These are phyloP conservation scores for Cyaniris semiargus DNA, from an alignment of 2,888 invertebrate genomes.

Conservation along the genomic window DNA sequence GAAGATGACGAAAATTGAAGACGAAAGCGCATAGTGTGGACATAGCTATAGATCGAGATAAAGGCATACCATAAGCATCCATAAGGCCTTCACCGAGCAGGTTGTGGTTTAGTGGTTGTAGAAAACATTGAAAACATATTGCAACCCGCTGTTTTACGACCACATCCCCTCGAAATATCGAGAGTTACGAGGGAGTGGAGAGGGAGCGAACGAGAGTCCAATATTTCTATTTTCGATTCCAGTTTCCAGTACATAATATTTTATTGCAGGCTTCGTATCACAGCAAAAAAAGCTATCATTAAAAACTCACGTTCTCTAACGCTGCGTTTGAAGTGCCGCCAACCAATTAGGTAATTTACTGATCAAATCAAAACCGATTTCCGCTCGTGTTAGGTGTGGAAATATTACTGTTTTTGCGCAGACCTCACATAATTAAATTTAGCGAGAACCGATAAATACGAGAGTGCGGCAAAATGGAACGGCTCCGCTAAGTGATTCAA, in stretches of 20 bases:
- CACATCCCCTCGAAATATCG: constrained; percentile 8
- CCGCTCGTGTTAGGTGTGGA: constrained; percentile 5
- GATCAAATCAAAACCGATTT: neutral
- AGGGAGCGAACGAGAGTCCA: neutral
- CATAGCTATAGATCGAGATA: neutral
- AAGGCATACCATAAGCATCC: neutral
- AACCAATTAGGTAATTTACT: constrained; percentile 1
- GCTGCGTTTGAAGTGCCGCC: neutral
- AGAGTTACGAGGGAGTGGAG: neutral
- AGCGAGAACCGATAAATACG: constrained; percentile 19
- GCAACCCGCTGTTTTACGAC: constrained; percentile 10
- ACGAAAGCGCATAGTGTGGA: too few species aligned
- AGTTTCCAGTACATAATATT: neutral
- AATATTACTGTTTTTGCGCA: constrained; percentile 22
- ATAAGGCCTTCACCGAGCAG: neutral
- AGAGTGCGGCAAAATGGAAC: constrained; percentile 33
- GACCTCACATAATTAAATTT: constrained; percentile 28
- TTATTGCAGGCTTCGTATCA: neutral
- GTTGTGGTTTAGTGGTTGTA: neutral
- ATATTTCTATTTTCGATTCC: neutral
- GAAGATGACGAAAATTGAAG: too few species aligned
- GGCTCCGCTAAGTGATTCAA: constrained; percentile 43
- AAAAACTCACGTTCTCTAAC: neutral
- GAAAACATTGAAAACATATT: neutral
- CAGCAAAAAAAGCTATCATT: neutral